Base-by-base conservation (phyloP, 2,888 invertebrate species). In the Polia nebulosa region DNA sequence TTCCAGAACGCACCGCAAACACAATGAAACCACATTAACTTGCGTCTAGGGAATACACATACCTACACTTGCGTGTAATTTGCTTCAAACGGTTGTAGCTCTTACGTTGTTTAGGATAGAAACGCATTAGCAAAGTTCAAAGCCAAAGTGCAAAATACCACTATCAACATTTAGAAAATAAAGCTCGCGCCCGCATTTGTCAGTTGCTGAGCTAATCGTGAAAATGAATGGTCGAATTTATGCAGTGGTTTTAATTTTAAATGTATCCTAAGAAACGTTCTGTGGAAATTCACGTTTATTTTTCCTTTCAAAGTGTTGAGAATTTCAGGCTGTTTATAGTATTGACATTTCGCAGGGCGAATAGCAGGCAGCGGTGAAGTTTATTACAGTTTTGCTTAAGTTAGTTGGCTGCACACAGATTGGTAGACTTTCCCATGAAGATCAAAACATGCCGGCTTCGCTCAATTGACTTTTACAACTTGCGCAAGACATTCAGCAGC, bases 11-110 rank as follows among this genome's bases (percentile, higher is more conserved):
- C 69, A 70, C 82, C 77, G 72, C 82, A 82, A 73, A 76, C 78
- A 81, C 72, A 83, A 80, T 79, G 74, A 75, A 85, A 81, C 85
- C 75, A 41, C 80, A 77, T 84, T 84, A 72, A 78, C 76, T 75
- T 77, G 69, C 65, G 70, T 78, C 69, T 78, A 77, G 63, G 72
- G 78, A 73, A 73, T 60, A 73, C 62, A 63, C 64, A 75, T 74
- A 64, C 65, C 71, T 71, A 68, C 71, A 79, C 59, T 76, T 64
- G 64, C 76, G 59, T 73, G 45, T 67, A 72, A 71, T 69, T 74
- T 70, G 47, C 56, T 63, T 45, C 56, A 80, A 80, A 66, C 41
- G 36, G 49, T 64, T 63, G 56, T 58, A 63, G 53, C 49, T 41
- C 53, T 67, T 58, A 61, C 25, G 52, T 53, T 80, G 36, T 63